phyloP scores from a whole-genome alignment of 2,888 invertebrate genomes.

The Heliconius aoede region DNA sequence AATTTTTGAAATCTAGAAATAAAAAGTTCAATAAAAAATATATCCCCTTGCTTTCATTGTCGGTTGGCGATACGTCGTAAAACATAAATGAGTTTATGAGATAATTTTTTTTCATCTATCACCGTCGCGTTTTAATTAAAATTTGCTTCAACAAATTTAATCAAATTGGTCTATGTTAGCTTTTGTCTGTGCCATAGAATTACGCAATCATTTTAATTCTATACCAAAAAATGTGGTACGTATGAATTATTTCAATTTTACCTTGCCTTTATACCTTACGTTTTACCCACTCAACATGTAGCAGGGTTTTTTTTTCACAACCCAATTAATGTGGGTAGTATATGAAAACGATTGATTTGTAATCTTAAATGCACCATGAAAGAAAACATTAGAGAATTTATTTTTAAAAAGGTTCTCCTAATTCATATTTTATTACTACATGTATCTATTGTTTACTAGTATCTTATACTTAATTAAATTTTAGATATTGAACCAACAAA shows the following conservation, averaged over 20 bases:
- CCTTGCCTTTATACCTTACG: neutral
- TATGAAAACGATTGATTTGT: no score
- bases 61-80: neutral
- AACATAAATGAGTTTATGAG: constrained; percentile 1
- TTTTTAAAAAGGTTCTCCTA: no score
- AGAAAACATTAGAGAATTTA: no score
- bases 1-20: no score
- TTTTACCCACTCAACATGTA: no score
- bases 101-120: constrained; percentile 37
- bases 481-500: neutral
- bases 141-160: constrained; percentile 44
- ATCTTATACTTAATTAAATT: constrained; percentile 2
- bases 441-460: no score
- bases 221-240: constrained; percentile 13
- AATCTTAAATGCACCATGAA: no score
- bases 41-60: no score
- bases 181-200: constrained; percentile 23
- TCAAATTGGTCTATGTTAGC: constrained; percentile 36
- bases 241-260: neutral
- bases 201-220: constrained; percentile 28
- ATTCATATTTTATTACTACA: no score
- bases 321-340: no score
- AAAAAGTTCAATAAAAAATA: neutral
- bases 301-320: no score
- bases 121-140: constrained; percentile 52